phyloP scores from a whole-genome alignment of 1,140 invertebrate species.

The Sinonovacula constricta region DNA sequence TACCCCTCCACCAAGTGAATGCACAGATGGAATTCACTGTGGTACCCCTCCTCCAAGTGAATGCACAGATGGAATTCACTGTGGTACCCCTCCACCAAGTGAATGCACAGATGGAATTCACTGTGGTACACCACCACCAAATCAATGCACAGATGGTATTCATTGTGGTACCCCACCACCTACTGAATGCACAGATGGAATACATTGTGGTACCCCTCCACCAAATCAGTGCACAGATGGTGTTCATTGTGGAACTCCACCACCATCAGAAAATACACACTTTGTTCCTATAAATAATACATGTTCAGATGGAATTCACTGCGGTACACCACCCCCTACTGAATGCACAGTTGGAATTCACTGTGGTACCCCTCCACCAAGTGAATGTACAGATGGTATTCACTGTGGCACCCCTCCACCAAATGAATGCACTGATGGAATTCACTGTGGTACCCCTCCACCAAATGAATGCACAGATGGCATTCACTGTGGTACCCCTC shows the following conservation, averaged over 20 bases:
- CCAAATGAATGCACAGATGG: slow-evolving; percentile 40
- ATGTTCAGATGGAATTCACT: slow-evolving; percentile 49
- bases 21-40: background rate
- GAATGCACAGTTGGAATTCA: no score
- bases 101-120: slow-evolving; percentile 5
- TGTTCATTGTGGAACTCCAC: slow-evolving; percentile 44
- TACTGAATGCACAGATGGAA: no score
- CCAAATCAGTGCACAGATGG: no score
- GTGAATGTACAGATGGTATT: slow-evolving; percentile 41
- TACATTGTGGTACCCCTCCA: slow-evolving; percentile 42
- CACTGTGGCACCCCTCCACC: slow-evolving; percentile 49
- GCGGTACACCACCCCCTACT: slow-evolving; percentile 46
- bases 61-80: background rate
- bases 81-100: background rate
- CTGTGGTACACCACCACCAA: slow-evolving; percentile 43
- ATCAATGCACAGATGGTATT: no score
- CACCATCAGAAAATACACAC: slow-evolving; percentile 41
- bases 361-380: no score
- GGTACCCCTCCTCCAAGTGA: background rate
- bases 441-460: slow-evolving; percentile 43
- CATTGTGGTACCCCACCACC: slow-evolving; percentile 46
- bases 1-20: background rate
- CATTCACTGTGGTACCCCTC: slow-evolving; percentile 51
- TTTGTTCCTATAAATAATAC: slow-evolving; percentile 23
- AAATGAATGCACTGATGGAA: slow-evolving; percentile 43